Conservation (phyloP, 1,140 invertebrate genomes). For the Thalassaphorura encarpata region DNA sequence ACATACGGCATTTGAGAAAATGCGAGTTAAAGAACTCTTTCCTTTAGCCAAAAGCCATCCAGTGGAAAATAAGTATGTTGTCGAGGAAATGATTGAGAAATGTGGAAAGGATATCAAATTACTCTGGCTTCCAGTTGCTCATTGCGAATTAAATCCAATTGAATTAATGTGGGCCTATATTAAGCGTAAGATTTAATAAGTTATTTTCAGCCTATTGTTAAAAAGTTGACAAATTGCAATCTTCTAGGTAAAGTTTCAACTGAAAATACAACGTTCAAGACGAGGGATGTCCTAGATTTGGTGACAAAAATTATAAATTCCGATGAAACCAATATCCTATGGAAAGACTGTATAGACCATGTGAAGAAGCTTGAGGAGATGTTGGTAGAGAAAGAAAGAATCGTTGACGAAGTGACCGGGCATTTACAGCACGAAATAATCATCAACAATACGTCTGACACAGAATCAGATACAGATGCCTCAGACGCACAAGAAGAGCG, state of each 20-base stretch:
- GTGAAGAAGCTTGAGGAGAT: neutral
- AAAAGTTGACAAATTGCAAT: neutral
- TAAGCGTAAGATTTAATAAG: neutral
- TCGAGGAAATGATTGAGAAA: conserved; percentile 6
- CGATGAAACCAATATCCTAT: neutral
- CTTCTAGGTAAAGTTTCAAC: neutral
- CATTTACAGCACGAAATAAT: no score
- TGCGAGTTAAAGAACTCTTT: neutral
- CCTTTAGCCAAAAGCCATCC: neutral
- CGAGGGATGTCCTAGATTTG: neutral
- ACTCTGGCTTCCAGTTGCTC: conserved; percentile 17
- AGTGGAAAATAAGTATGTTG: neutral
- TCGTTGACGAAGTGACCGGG: neutral
- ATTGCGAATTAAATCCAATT: conserved; percentile 17
- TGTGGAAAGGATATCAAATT: conserved; percentile 9
- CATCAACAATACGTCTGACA: no score
- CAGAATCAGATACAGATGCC: no score
- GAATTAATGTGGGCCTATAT: conserved; percentile 10
- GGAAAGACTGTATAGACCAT: neutral
- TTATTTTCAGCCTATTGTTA: no score
- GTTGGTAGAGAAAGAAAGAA: neutral
- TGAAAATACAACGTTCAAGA: neutral
- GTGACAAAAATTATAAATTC: neutral
- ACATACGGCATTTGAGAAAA: neutral
- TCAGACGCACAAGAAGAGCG: no score